Conservation (phyloP, 37 sponge, comb jelly and placozoan genomes). For the Oscarella lobularis region DNA sequence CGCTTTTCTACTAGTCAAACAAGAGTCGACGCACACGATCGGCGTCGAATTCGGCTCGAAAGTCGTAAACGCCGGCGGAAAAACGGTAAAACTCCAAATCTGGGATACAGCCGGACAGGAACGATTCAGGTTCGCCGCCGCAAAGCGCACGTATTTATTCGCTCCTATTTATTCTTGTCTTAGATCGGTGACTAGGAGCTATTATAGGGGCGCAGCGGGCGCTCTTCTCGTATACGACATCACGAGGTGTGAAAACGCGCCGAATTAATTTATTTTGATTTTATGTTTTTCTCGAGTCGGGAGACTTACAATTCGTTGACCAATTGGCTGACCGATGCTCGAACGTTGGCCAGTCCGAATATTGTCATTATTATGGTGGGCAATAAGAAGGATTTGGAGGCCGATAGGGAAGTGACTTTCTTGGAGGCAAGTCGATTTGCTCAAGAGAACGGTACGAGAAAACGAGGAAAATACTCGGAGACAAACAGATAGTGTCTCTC, state of each 20-base stretch:
- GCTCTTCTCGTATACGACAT: constrained; percentile 98
- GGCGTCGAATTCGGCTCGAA: constrained; percentile 99
- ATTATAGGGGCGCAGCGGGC: constrained; percentile 97
- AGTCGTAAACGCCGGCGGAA: constrained; percentile 66
- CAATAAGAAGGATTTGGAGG: constrained; percentile 97
- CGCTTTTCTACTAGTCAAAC: constrained; percentile 58
- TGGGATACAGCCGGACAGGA: constrained; percentile 99
- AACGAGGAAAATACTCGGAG: neutral
- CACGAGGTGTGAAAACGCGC: constrained; percentile 41
- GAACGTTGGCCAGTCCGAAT: constrained; percentile 97
- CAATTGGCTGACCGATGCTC: constrained; percentile 96
- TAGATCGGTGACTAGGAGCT: constrained; percentile 88
- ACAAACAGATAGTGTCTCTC: neutral
- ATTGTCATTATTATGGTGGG: constrained; percentile 89
- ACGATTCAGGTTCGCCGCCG: constrained; percentile 48
- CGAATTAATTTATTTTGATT: neutral
- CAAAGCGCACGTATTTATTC: neutral
- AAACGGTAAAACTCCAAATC: constrained; percentile 96
- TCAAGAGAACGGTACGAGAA: constrained; percentile 86
- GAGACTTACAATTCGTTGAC: constrained; percentile 93
- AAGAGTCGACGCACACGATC: constrained; percentile 96
- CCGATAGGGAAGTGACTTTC: constrained; percentile 83
- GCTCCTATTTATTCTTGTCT: neutral
- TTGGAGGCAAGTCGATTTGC: constrained; percentile 98
- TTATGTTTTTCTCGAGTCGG: constrained; percentile 28